Conservation (phyloP, 2,888 invertebrate genomes). For the Heliconius hortense region DNA sequence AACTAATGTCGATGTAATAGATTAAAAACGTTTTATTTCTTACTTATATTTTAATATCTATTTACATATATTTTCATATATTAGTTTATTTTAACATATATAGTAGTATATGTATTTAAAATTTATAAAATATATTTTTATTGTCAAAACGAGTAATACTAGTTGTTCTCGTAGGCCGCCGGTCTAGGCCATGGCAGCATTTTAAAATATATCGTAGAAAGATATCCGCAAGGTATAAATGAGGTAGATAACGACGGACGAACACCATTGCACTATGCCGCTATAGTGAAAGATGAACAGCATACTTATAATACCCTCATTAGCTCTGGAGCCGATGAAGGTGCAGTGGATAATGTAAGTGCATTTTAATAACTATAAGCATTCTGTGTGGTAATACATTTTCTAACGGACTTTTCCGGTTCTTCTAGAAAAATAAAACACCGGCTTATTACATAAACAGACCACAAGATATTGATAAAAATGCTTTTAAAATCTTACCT, state of each 20-base stretch:
- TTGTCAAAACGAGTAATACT: neutral
- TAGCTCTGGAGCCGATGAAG: conserved; percentile 92
- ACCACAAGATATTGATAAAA: conserved; percentile 89
- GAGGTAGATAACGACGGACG: conserved; percentile 91
- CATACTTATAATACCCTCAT: conserved; percentile 89
- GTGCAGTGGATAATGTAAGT: conserved; percentile 90
- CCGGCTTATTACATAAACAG: conserved; percentile 65
- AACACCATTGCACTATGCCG: conserved; percentile 94
- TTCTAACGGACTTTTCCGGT: neutral
- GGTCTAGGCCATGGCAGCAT: conserved; percentile 90
- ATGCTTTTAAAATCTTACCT: conserved; percentile 86
- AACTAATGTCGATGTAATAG: too few species aligned
- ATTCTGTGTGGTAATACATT: neutral
- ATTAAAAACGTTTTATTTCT: too few species aligned
- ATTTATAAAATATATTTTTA: neutral
- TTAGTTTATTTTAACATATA: neutral
- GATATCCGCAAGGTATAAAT: conserved; percentile 86
- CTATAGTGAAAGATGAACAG: conserved; percentile 89
- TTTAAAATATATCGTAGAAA: conserved; percentile 86
- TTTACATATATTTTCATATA: neutral
- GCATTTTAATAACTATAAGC: neutral
- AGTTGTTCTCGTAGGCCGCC: conserved; percentile 83
- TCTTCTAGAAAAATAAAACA: conserved; percentile 89
- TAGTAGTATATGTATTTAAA: too few species aligned
- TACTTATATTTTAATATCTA: too few species aligned